These are phyloP conservation scores for Zhengitettix transpicula DNA, from an alignment of 2,888 invertebrate genomes.

Conservation along the genomic window DNA sequence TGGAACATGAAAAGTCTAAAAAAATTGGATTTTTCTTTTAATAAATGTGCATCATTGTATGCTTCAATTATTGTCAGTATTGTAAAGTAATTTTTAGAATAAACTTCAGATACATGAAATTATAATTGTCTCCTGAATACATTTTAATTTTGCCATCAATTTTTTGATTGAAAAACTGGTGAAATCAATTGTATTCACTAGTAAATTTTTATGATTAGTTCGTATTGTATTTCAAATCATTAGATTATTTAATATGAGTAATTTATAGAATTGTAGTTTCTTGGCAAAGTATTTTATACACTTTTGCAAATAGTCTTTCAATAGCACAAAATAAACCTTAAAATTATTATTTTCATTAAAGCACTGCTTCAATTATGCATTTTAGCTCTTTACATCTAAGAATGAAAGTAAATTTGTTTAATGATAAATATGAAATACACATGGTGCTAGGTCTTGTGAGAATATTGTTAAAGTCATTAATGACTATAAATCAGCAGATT, in stretches of 20 bases:
- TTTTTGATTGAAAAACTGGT: too few relatives aligned
- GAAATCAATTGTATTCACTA: too few relatives aligned
- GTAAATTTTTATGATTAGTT: too few relatives aligned
- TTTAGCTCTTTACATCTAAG: not conserved
- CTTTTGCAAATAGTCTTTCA: not conserved
- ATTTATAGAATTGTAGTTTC: not conserved
- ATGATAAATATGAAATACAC: constrained; percentile 5
- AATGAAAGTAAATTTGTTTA: not conserved
- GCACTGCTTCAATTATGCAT: not conserved
- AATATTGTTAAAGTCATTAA: constrained; percentile 5
- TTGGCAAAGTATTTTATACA: too few relatives aligned
- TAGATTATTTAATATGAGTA: not conserved
- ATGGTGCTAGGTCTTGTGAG: constrained; percentile 11
- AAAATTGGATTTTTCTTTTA: constrained; percentile 1
- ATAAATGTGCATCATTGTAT: constrained; percentile 6
- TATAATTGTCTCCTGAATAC: not conserved
- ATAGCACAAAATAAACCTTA: not conserved
- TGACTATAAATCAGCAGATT: constrained; percentile 9
- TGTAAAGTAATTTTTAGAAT: constrained; percentile 10
- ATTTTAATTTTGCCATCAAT: too few relatives aligned
- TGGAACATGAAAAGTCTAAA: not conserved
- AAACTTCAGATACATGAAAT: constrained; percentile 5
- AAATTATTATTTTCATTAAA: not conserved
- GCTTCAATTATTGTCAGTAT: constrained; percentile 12
- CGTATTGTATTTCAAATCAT: too few relatives aligned